Conservation (phyloP, 1,140 invertebrate species). For the Venturia canescens region DNA sequence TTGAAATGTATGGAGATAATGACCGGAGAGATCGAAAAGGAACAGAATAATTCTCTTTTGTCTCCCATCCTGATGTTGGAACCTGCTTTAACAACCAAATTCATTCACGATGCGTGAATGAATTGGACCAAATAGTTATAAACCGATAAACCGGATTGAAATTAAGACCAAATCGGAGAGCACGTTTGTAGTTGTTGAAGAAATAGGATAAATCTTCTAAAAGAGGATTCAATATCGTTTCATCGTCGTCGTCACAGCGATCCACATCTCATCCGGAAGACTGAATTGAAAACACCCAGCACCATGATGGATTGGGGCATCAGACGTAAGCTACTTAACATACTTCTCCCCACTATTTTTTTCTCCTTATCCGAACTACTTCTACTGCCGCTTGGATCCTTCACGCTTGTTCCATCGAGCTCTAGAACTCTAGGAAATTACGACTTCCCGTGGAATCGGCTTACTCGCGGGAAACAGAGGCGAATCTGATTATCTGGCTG, state of each 20-base stretch:
- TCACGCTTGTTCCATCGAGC: not conserved
- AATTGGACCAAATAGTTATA: not conserved
- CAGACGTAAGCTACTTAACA: slow-evolving; percentile 82
- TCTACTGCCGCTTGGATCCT: not conserved
- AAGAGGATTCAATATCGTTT: slow-evolving; percentile 10
- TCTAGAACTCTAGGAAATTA: not conserved
- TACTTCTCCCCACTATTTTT: not conserved
- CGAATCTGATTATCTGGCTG: no score
- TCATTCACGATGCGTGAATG: not conserved
- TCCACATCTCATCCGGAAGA: slow-evolving; percentile 18
- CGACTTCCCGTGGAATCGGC: not conserved
- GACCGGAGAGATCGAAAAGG: no score
- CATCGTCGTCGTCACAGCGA: not conserved
- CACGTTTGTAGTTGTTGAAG: not conserved
- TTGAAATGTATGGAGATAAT: no score
- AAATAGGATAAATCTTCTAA: not conserved
- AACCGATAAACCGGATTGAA: not conserved
- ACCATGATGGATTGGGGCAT: slow-evolving; percentile 88
- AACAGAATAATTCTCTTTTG: no score
- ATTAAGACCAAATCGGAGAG: not conserved
- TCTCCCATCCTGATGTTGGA: no score
- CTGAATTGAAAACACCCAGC: slow-evolving; percentile 46
- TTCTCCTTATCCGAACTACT: not conserved
- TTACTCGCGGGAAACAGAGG: not conserved
- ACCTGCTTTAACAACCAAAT: not conserved